Base-by-base conservation (phyloP, 2,797 vertebrate species). In the Dallia pectoralis region DNA sequence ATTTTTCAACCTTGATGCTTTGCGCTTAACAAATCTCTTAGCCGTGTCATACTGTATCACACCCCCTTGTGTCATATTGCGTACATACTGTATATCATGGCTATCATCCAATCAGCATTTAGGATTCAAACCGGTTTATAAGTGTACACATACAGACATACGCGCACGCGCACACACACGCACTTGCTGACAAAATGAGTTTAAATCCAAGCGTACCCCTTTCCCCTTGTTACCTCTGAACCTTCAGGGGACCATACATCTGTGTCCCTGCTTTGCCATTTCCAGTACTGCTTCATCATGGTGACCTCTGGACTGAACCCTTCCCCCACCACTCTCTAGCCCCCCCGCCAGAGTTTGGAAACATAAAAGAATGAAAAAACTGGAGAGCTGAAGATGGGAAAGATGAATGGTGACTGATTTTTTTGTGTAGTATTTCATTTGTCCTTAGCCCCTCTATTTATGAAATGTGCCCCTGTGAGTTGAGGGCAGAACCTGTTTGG, bases 221-320 rank as follows among this genome's bases (percentile, higher is more conserved):
- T 30, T 30, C 29, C 5, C 61, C 61, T 63, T 32, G 25, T 32
- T 40, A 4, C 66, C 44, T 48, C 47, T 19, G 29, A 51, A 82
- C 81, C 84, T 82, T 89, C 86, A 85, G 82, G 78, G 77, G 66
- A 74, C 80, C 81, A 87, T 89, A 87, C 79, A 74, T 89, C 88
- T 88, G 86, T 78, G 14, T 7, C 19, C 36, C 47, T 22, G 14
- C 27, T 15, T 15, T 30, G 7, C 67, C 44, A 51, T 84, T 83
- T 89, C 86, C 85, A 89, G 85, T 89, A 85, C 86, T 89, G 88
- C 88, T 91, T 88, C 90, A 89, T 89, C 87, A 90, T 82, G 82
- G 29, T 88, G 87, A 89, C 89, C 87, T 87, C 86, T 85, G 81
- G 72, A 70, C 48, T 69, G 59, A 69, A 82, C 15, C 56, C 32